These are phyloP conservation scores for Kuschelorhynchus macadamiae DNA, from an alignment of 2,888 invertebrate genomes.

Conservation along the genomic window DNA sequence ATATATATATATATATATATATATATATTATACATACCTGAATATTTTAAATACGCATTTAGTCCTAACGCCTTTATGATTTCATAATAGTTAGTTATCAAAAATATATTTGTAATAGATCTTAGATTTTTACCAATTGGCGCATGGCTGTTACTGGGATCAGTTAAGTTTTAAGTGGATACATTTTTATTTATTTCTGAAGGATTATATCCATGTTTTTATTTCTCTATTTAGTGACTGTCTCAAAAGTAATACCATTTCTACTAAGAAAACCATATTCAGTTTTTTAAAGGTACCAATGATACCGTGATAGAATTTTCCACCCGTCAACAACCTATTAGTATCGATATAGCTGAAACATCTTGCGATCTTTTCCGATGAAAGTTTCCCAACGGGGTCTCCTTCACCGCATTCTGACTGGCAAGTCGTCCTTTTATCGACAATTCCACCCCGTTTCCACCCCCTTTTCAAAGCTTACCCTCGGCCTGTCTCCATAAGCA, in stretches of 20 bases:
- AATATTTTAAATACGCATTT: too few relatives aligned
- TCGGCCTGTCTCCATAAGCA: slow-evolving; percentile 23
- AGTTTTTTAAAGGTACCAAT: too few relatives aligned
- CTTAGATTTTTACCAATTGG: slow-evolving; percentile 28
- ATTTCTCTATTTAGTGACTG: too few relatives aligned
- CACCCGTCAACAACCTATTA: neutral
- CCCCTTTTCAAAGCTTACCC: slow-evolving; percentile 34
- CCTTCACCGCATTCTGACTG: slow-evolving; percentile 38
- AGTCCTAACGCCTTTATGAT: too few relatives aligned
- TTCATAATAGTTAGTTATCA: too few relatives aligned
- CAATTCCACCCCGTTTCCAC: slow-evolving; percentile 35
- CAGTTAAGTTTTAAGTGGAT: slow-evolving; percentile 23
- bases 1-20: too few relatives aligned
- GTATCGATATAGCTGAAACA: slow-evolving; percentile 20
- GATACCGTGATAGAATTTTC: slow-evolving; percentile 1
- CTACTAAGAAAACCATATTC: too few relatives aligned
- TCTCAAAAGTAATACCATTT: too few relatives aligned
- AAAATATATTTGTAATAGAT: slow-evolving; percentile 21
- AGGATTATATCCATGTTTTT: too few relatives aligned
- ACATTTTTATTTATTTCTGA: slow-evolving; percentile 19
- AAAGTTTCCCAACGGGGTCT: slow-evolving; percentile 29
- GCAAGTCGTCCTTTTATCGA: slow-evolving; percentile 43
- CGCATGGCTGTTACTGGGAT: slow-evolving; percentile 28
- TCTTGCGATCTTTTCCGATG: slow-evolving; percentile 35
- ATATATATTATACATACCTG: too few relatives aligned